phyloP scores from a whole-genome alignment of 2,797 vertebrate species.

The Fistularia tabacaria region DNA sequence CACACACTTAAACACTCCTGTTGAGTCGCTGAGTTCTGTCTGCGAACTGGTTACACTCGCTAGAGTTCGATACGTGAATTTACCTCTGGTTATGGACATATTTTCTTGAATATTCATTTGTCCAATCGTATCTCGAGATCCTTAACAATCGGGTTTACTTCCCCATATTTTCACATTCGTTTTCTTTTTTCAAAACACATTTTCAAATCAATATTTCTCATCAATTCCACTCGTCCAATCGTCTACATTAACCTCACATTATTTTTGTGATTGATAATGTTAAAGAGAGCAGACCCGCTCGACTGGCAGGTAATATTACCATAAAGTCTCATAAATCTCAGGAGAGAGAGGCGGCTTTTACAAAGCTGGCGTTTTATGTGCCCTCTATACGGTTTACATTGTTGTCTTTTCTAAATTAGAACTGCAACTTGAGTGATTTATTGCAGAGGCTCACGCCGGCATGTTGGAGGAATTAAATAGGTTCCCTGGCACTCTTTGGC shows the following conservation, averaged over 20 bases:
- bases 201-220: constrained; percentile 29
- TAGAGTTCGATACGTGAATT: not conserved
- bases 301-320: constrained; percentile 22
- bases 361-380: constrained; percentile 47
- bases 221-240: constrained; percentile 1
- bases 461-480: constrained; percentile 73
- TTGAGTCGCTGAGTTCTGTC: constrained; percentile 46
- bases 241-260: not conserved
- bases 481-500: constrained; percentile 65
- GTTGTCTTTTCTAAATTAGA: constrained; percentile 73
- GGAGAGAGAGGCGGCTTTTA: constrained; percentile 27
- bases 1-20: constrained; percentile 59
- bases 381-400: constrained; percentile 57
- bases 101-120: too few species aligned
- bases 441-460: constrained; percentile 56
- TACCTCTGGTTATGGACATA: too few species aligned
- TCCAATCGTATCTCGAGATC: too few species aligned
- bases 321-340: constrained; percentile 38
- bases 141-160: too few species aligned
- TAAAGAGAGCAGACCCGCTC: constrained; percentile 29
- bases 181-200: constrained; percentile 10
- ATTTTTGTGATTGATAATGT: constrained; percentile 29
- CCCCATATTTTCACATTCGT: too few species aligned
- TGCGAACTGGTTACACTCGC: constrained; percentile 49
- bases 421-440: constrained; percentile 66